Percentiles rank a stretch among this genome's conserved stretches.
Evolutionary conservation across 2,797 vertebrate species (phyloP).

Genomic region (Hippocampus kuda): DNA sequence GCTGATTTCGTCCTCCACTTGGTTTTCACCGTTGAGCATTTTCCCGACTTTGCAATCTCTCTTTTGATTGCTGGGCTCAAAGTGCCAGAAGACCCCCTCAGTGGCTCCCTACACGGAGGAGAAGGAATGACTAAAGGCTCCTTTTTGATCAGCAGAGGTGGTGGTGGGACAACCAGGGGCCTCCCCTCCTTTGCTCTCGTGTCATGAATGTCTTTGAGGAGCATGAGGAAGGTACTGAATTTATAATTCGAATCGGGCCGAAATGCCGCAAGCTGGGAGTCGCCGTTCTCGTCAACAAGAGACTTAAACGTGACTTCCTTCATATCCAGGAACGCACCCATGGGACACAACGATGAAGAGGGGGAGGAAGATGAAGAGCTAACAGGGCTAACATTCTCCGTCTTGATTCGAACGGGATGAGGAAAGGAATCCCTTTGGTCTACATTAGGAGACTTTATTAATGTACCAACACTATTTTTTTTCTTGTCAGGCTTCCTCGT

Average conservation of each 20-base stretch:
- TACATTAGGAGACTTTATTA: slow-evolving; percentile 28
- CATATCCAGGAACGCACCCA: slow-evolving; percentile 70
- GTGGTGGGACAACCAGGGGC: slow-evolving; percentile 67
- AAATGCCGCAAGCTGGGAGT: slow-evolving; percentile 62
- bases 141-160: slow-evolving; percentile 63
- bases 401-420: slow-evolving; percentile 45
- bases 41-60: slow-evolving; percentile 33
- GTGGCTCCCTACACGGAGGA: slow-evolving; percentile 5
- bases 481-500: slow-evolving; percentile 57
- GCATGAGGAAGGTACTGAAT: slow-evolving; percentile 94
- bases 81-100: slow-evolving; percentile 15
- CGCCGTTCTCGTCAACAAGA: slow-evolving; percentile 64
- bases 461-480: slow-evolving; percentile 47
- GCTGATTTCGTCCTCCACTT: slow-evolving; percentile 55
- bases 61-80: slow-evolving; percentile 30
- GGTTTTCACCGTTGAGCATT: slow-evolving; percentile 30
- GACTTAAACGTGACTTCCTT: slow-evolving; percentile 81
- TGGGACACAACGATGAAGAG: slow-evolving; percentile 48
- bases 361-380: slow-evolving; percentile 43
- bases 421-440: slow-evolving; percentile 1
- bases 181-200: slow-evolving; percentile 85
- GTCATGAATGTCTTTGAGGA: slow-evolving; percentile 93
- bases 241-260: slow-evolving; percentile 84
- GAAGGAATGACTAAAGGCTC: slow-evolving; percentile 63
- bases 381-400: slow-evolving; percentile 46